Evolutionary conservation across 2,113 vertebrate genomes (phyloP).

Genomic region (Ammospiza caudacuta): DNA sequence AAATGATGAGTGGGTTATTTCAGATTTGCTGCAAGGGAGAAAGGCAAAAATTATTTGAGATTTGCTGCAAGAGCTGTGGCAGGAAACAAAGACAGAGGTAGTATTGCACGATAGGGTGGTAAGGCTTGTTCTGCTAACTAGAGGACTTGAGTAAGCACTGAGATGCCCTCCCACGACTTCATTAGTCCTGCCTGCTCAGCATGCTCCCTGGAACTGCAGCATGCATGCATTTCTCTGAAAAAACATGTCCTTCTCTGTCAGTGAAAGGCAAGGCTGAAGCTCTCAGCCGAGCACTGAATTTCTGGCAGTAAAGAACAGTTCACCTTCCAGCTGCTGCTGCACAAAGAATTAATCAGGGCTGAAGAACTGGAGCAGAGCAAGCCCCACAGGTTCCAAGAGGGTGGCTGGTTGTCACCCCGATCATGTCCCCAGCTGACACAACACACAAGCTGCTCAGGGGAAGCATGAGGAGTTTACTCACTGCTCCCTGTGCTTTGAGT

Average conservation of each 20-base stretch:
- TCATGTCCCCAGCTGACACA: background rate
- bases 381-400: background rate
- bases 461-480: background rate
- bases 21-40: background rate
- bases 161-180: constrained; percentile 24
- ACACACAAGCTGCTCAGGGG: background rate
- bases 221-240: background rate
- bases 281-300: background rate
- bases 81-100: constrained; percentile 6
- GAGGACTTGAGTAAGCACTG: background rate
- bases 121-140: background rate
- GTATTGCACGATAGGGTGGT: background rate
- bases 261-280: constrained; percentile 11
- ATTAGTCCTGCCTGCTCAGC: background rate
- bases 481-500: background rate
- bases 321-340: constrained; percentile 33
- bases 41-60: background rate
- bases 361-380: constrained; percentile 24
- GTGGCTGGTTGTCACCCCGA: background rate
- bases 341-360: background rate
- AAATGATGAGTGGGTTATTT: background rate
- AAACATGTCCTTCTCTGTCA: background rate
- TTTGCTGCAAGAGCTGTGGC: background rate
- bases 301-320: background rate
- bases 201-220: constrained; percentile 28